Base-by-base conservation (phyloP, 1,140 invertebrate species). In the Globodera rostochiensis region DNA sequence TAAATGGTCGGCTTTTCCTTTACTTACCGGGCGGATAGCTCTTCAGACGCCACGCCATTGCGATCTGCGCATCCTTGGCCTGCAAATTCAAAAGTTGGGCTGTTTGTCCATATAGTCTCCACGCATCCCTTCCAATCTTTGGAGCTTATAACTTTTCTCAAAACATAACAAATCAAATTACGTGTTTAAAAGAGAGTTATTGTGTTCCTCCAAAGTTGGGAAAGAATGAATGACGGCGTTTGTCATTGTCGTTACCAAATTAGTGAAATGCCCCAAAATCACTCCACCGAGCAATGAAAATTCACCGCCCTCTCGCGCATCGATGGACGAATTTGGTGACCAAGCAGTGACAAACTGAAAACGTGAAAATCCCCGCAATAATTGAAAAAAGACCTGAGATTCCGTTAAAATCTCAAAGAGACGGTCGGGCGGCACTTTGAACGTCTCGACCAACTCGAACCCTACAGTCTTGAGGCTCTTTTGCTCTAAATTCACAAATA, bases 21-120 rank as follows among this genome's bases (percentile, higher is more conserved):
- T 36, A 36, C 50, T 64, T 64, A 64, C 57, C 57, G 2, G 57
- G 92, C 6, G 96, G 96, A 96, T 97, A 99, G 70, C 93, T 93
- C 91, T 96, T 97, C 84, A 95, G 94, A 87, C 97, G 92, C 97
- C 97, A 99, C 83, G 93, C 93, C 94, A 91, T 98, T 97, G 2
- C 98, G 91, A 70, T 94, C 93, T 90, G 98, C 98, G 90, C 93
- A 94, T 7, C 96, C 96, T 66, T 94, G 94, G 84, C 94, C 94
- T 80, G 93, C 93, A 0, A 93, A 90, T 8, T 97, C 94, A 76
- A 96, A 90, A 11, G 89, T 74, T n/a, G 84, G 87, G 25, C 36
- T 36, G 36, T 36, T 36, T 36, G 36, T 36, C 36, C 36, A 36
- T 2, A 36, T 1, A 0, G 36, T 36, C 36, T 36, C 36, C 36